phyloP scores from a whole-genome alignment of 92 coral and sea anemone genomes.

The Virgularia gustaviana region DNA sequence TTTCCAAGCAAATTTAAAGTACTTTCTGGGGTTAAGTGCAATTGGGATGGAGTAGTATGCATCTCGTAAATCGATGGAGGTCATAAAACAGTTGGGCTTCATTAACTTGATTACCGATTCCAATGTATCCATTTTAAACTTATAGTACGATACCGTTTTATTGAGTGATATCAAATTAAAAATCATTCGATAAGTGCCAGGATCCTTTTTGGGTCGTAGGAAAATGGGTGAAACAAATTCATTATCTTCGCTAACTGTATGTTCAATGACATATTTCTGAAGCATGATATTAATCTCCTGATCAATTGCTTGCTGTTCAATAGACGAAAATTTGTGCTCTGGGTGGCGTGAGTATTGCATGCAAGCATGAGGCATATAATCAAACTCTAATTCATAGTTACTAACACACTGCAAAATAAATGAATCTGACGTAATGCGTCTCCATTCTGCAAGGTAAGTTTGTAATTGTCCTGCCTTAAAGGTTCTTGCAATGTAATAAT shows the following conservation, averaged over 20 bases:
- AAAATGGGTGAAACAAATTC: constrained; percentile 42
- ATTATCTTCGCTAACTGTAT: neutral
- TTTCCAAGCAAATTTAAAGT: constrained; percentile 47
- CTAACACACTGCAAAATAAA: constrained; percentile 33
- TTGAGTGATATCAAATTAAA: constrained; percentile 53
- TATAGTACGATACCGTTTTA: constrained; percentile 50
- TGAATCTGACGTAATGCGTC: constrained; percentile 46
- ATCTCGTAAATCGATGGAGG: constrained; percentile 44
- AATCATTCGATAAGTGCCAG: constrained; percentile 50
- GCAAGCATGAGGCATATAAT: constrained; percentile 1
- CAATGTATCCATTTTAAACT: constrained; percentile 58
- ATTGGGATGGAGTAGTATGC: constrained; percentile 49
- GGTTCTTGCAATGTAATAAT: too few relatives aligned
- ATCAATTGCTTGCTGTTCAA: constrained; percentile 48
- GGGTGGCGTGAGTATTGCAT: constrained; percentile 8
- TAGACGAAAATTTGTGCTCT: constrained; percentile 17
- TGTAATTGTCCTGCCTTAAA: constrained; percentile 44
- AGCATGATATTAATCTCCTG: constrained; percentile 37
- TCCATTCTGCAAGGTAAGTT: constrained; percentile 35
- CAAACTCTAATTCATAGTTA: constrained; percentile 39
- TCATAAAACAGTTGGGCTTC: constrained; percentile 53
- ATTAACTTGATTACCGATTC: constrained; percentile 51
- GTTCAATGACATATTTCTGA: constrained; percentile 36
- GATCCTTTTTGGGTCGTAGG: constrained; percentile 62
- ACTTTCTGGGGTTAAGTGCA: constrained; percentile 40